Conservation (phyloP, 1,140 invertebrate genomes). For the Daktulosphaira vitifoliae region DNA sequence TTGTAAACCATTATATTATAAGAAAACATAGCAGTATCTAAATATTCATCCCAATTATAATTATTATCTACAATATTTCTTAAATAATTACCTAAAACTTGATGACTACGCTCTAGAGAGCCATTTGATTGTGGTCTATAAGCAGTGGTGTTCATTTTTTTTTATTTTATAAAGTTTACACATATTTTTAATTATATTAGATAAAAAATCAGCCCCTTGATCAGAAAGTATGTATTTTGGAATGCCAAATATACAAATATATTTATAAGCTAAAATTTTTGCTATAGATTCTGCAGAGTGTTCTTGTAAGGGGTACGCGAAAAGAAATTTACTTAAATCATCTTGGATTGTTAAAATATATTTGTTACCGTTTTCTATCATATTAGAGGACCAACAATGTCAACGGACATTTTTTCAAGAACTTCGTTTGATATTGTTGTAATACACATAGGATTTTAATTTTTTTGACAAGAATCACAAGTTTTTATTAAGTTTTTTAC, state of each 20-base stretch:
- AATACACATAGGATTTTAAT: too few relatives aligned
- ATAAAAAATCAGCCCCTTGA: neutral
- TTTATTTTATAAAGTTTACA: conserved; percentile 39
- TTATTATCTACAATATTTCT: conserved; percentile 42
- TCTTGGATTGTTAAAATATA: neutral
- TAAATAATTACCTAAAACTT: conserved; percentile 43
- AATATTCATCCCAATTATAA: conserved; percentile 45
- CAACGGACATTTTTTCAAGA: too few relatives aligned
- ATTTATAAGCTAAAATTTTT: neutral
- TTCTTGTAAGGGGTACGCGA: neutral
- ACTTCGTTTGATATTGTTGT: too few relatives aligned
- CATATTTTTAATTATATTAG: conserved; percentile 36
- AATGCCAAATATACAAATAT: neutral
- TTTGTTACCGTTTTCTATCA: too few relatives aligned
- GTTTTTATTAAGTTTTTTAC: too few relatives aligned
- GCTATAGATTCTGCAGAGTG: neutral
- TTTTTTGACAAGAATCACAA: too few relatives aligned
- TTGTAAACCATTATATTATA: conserved; percentile 43
- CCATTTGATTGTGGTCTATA: conserved; percentile 33
- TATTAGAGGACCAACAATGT: too few relatives aligned
- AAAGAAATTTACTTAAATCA: neutral
- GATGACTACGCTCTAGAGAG: conserved; percentile 43
- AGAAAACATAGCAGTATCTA: conserved; percentile 44
- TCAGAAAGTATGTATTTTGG: neutral
- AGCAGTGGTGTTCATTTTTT: conserved; percentile 41